These are phyloP conservation scores for Caiman crocodilus DNA, from an alignment of 2,797 vertebrate species.

Conservation along the genomic window DNA sequence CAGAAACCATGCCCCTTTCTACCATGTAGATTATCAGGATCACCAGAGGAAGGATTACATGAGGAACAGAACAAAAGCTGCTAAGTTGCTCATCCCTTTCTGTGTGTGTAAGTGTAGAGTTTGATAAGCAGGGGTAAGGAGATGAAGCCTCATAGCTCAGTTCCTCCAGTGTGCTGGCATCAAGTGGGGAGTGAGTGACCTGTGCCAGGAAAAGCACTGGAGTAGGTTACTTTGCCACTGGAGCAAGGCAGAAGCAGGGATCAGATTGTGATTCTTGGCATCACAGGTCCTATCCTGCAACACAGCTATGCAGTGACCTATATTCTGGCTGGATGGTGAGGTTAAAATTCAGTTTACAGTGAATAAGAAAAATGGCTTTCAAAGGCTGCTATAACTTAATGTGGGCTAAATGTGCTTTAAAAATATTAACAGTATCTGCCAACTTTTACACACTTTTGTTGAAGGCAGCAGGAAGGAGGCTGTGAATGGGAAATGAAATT, in stretches of 20 bases:
- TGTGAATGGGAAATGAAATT: not conserved
- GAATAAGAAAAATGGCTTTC: accelerated
- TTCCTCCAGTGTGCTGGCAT: not conserved
- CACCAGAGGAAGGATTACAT: not conserved
- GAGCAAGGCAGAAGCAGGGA: not conserved
- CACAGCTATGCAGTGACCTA: not conserved
- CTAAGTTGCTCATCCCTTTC: not conserved
- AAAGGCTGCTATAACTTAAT: not conserved
- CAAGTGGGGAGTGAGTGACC: not conserved
- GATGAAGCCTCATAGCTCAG: not conserved
- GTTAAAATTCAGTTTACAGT: not conserved
- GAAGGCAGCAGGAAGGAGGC: not conserved
- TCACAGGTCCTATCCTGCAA: not conserved
- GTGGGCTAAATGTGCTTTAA: not conserved
- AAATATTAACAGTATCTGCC: not conserved
- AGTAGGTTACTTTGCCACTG: not conserved
- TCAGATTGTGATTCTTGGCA: not conserved
- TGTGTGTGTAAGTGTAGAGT: not conserved
- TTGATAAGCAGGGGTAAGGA: not conserved
- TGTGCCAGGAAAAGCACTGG: not conserved
- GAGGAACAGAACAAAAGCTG: not conserved
- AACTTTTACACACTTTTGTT: not conserved
- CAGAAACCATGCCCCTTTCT: not conserved
- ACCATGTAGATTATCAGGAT: not conserved
- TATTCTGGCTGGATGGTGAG: not conserved